phyloP scores from a whole-genome alignment of 2,888 invertebrate species.

The Acrobasis repandana region DNA sequence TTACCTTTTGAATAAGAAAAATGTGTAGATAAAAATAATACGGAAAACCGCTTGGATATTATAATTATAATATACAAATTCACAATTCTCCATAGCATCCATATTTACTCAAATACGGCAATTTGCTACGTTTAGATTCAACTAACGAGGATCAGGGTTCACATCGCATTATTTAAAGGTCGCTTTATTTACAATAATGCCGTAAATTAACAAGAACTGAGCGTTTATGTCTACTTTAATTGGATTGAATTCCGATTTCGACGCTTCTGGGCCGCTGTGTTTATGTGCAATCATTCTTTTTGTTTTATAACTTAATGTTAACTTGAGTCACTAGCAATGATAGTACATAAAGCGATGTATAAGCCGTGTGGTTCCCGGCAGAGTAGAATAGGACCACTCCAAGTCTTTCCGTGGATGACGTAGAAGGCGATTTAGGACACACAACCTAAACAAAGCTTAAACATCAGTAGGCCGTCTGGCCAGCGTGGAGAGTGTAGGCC shows the following conservation, averaged over 20 bases:
- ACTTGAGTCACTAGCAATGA: not conserved
- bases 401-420: too few relatives aligned
- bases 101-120: conserved; percentile 14
- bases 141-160: conserved; percentile 12
- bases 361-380: too few relatives aligned
- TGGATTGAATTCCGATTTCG: conserved; percentile 39
- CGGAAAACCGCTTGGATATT: not conserved
- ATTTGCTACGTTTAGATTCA: conserved; percentile 12
- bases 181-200: conserved; percentile 37
- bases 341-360: too few relatives aligned
- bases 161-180: conserved; percentile 38
- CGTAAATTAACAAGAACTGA: conserved; percentile 23
- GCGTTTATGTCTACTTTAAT: conserved; percentile 40
- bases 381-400: too few relatives aligned
- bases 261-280: conserved; percentile 29
- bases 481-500: too few relatives aligned
- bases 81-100: not conserved
- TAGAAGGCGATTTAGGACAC: too few relatives aligned
- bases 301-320: conserved; percentile 14
- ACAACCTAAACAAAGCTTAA: too few relatives aligned
- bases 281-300: conserved; percentile 20
- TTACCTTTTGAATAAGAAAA: too few relatives aligned
- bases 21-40: not conserved
- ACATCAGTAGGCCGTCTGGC: too few relatives aligned
- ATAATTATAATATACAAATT: not conserved